These are phyloP conservation scores for Meda fulgida DNA, from an alignment of 2,797 vertebrate species.

Conservation along the genomic window DNA sequence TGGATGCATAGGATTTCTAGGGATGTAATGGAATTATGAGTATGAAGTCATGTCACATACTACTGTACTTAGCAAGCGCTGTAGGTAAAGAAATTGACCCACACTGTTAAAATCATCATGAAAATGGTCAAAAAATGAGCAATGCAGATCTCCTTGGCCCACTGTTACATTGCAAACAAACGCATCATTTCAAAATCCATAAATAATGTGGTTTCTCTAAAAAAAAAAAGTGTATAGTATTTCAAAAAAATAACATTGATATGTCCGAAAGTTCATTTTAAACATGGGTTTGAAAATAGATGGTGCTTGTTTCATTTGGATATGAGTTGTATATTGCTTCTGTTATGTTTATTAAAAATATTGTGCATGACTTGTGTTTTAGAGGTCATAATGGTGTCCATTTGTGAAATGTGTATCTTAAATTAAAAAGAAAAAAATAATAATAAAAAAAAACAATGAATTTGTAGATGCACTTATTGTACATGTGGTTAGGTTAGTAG, in stretches of 20 bases:
- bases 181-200: conserved; percentile 58
- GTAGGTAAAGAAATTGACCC: conserved; percentile 73
- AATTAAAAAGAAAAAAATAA: conserved; percentile 80
- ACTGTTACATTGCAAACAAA: conserved; percentile 81
- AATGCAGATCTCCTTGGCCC: conserved; percentile 75
- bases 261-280: conserved; percentile 81
- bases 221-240: conserved; percentile 85
- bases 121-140: conserved; percentile 72
- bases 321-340: conserved; percentile 96
- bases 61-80: conserved; percentile 83
- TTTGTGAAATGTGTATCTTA: conserved; percentile 92
- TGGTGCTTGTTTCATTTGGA: conserved; percentile 89
- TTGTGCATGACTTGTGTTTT: conserved; percentile 96
- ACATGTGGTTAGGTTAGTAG: conserved; percentile 89
- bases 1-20: conserved; percentile 73
- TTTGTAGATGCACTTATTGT: conserved; percentile 96
- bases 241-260: conserved; percentile 79
- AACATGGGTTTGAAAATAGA: conserved; percentile 87
- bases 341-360: conserved; percentile 94
- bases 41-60: conserved; percentile 83
- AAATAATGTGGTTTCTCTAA: conserved; percentile 75
- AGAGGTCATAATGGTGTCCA: conserved; percentile 95
- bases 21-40: conserved; percentile 71
- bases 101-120: conserved; percentile 69
- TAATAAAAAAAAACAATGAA: conserved; percentile 77